phyloP scores from a whole-genome alignment of 2,797 vertebrate genomes.

The Gymnoscopelus braueri region DNA sequence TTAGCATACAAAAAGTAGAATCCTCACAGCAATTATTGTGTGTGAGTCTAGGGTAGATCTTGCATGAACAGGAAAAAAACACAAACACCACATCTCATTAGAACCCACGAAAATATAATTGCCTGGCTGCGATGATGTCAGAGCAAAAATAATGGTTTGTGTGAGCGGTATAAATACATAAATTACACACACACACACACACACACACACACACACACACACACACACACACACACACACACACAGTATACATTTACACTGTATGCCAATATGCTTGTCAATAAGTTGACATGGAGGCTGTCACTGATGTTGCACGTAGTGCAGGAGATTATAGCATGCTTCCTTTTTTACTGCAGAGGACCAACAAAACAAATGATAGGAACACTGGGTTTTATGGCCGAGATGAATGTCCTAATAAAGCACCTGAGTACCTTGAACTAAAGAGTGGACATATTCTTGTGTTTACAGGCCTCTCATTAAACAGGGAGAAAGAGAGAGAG shows the following conservation, averaged over 20 bases:
- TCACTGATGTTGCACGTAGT: slow-evolving; percentile 4
- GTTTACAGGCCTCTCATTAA: slow-evolving; percentile 12
- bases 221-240: not conserved
- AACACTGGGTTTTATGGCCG: slow-evolving; percentile 34
- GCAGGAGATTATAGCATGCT: no score
- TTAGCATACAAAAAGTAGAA: no score
- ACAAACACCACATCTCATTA: no score
- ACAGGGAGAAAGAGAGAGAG: slow-evolving; percentile 5
- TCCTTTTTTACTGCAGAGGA: slow-evolving; percentile 11
- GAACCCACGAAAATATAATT: no score
- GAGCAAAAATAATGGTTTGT: no score
- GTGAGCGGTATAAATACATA: no score
- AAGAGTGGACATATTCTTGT: slow-evolving; percentile 18
- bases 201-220: not conserved
- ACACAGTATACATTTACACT: not conserved
- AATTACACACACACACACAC: not conserved
- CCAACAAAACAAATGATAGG: not conserved
- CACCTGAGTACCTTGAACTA: slow-evolving; percentile 16
- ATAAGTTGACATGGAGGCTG: no score
- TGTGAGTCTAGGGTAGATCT: no score
- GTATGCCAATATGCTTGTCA: no score
- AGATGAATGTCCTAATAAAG: slow-evolving; percentile 4
- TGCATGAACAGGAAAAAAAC: no score
- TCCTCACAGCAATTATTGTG: no score
- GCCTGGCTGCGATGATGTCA: no score